phyloP scores from a whole-genome alignment of 1,140 invertebrate species.

The Zeugodacus cucurbitae region DNA sequence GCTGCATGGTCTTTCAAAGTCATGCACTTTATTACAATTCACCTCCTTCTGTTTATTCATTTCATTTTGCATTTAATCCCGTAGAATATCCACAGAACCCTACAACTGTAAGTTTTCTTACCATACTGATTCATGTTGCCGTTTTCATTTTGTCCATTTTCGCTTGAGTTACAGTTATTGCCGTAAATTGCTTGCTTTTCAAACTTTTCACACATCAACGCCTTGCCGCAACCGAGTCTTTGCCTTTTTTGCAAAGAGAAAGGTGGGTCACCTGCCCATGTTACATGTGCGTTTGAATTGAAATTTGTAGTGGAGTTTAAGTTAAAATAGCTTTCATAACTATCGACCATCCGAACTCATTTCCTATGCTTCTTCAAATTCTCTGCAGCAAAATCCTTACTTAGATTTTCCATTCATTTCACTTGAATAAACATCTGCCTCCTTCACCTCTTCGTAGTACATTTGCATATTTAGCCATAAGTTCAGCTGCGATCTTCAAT shows the following conservation, averaged over 20 bases:
- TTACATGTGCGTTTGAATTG: not conserved
- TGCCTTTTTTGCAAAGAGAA: not conserved
- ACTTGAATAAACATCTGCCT: not conserved
- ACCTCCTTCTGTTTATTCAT: not conserved
- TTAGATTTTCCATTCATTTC: not conserved
- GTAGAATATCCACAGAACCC: not conserved
- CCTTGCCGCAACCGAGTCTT: not conserved
- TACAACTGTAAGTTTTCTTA: not conserved
- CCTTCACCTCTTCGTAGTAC: not conserved
- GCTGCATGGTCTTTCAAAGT: not conserved
- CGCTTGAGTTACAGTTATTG: not conserved
- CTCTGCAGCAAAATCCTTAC: not conserved
- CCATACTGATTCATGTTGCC: not conserved
- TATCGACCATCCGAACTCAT: not conserved
- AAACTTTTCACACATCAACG: not conserved
- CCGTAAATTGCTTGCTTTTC: not conserved
- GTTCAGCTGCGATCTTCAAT: not conserved
- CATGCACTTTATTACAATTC: not conserved
- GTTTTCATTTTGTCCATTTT: not conserved
- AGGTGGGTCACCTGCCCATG: too few relatives aligned
- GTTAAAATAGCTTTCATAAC: not conserved
- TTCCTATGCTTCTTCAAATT: not conserved
- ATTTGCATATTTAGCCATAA: not conserved
- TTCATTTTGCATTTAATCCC: not conserved
- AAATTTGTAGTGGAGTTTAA: not conserved